Evolutionary conservation across 2,797 vertebrate species (phyloP).

Genomic region (Knipowitschia caucasica): DNA sequence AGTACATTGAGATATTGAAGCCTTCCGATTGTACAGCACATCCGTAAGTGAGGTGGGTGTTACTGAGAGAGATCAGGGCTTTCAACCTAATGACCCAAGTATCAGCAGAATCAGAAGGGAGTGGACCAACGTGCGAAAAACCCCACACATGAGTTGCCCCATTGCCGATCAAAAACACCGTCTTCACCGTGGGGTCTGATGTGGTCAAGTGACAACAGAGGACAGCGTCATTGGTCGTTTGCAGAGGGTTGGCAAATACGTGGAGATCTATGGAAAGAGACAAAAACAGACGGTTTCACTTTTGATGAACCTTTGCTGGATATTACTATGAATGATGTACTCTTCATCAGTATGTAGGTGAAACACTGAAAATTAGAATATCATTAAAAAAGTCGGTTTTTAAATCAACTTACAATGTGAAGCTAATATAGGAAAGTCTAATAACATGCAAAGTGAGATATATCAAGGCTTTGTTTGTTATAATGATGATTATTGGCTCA

Average conservation of each 20-base stretch:
- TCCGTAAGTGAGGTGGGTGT: not conserved
- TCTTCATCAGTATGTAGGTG: too few species aligned
- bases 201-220: conserved; percentile 14
- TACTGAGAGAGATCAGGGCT: conserved; percentile 2
- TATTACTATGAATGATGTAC: not conserved
- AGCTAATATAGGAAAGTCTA: too few species aligned
- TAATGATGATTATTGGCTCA: too few species aligned
- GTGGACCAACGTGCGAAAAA: not conserved
- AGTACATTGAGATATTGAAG: conserved; percentile 1
- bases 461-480: too few species aligned
- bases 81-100: conserved; percentile 7
- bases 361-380: too few species aligned
- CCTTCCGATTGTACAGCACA: conserved; percentile 6
- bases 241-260: conserved; percentile 12
- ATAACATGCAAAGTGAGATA: too few species aligned
- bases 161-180: conserved; percentile 14
- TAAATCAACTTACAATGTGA: too few species aligned
- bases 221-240: not conserved
- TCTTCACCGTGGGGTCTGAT: conserved; percentile 8
- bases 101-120: conserved; percentile 8
- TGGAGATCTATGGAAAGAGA: conserved; percentile 5
- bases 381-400: too few species aligned
- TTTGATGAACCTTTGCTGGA: not conserved
- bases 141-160: not conserved
- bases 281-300: not conserved